phyloP scores from a whole-genome alignment of 1,140 invertebrate genomes.

The Atta colombica region DNA sequence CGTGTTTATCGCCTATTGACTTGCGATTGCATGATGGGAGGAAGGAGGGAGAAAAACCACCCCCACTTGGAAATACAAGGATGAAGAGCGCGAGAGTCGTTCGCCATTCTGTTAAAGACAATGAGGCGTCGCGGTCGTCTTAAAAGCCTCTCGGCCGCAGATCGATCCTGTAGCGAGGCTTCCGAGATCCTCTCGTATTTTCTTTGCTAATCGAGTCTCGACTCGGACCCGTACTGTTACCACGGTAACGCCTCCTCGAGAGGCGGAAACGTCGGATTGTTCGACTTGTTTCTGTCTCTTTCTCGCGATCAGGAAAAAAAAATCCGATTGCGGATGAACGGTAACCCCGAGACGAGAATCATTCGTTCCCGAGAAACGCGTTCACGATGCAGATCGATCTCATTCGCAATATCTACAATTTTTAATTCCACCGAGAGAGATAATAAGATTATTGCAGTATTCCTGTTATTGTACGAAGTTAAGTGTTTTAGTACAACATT shows the following conservation, averaged over 20 bases:
- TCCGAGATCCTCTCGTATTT: slow-evolving; percentile 80
- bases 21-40: neutral
- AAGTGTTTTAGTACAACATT: slow-evolving; percentile 11
- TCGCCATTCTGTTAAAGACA: slow-evolving; percentile 65
- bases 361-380: slow-evolving; percentile 62
- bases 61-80: slow-evolving; percentile 39
- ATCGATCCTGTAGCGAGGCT: slow-evolving; percentile 79
- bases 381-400: slow-evolving; percentile 76
- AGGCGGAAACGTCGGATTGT: slow-evolving; percentile 65
- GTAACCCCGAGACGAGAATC: slow-evolving; percentile 63
- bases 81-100: slow-evolving; percentile 58
- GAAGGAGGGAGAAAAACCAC: neutral
- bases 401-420: slow-evolving; percentile 50
- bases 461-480: neutral
- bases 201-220: slow-evolving; percentile 84
- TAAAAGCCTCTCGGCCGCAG: slow-evolving; percentile 81
- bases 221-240: slow-evolving; percentile 76
- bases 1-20: slow-evolving; percentile 47
- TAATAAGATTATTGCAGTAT: neutral
- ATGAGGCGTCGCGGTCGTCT: slow-evolving; percentile 79
- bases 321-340: slow-evolving; percentile 28
- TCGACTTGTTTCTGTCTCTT: slow-evolving; percentile 16
- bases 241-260: slow-evolving; percentile 78
- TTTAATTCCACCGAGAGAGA: neutral
- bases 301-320: slow-evolving; percentile 43